These are phyloP conservation scores for Sepiola atlantica DNA, from an alignment of 2,888 invertebrate species.

Conservation along the genomic window DNA sequence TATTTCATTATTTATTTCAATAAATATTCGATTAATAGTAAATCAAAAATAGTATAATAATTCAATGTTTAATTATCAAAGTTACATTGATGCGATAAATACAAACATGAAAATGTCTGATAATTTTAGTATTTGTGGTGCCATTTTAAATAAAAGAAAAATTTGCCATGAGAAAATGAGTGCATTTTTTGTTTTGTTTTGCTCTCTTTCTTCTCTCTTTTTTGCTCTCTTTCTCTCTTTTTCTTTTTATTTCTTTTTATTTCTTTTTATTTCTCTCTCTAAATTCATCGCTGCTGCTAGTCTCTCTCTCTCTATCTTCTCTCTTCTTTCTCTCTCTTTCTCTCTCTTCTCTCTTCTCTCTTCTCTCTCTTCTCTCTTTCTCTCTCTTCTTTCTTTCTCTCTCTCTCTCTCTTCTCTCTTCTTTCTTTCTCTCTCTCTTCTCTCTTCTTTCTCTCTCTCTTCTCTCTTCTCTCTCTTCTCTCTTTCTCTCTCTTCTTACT, in stretches of 20 bases:
- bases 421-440: neutral
- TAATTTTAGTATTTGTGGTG: no score
- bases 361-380: no score
- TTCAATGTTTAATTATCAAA: no score
- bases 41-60: no score
- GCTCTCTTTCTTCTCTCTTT: neutral
- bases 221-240: neutral
- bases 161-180: no score
- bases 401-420: neutral
- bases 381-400: conserved; percentile 34
- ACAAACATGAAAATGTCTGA: no score
- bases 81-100: no score
- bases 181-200: no score
- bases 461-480: neutral
- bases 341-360: no score
- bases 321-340: conserved; percentile 33
- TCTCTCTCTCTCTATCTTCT: neutral
- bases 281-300: neutral
- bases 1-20: no score
- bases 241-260: neutral
- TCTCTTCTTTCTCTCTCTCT: neutral
- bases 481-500: neutral
- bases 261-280: neutral
- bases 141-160: no score
- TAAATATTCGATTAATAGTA: no score